phyloP scores from a whole-genome alignment of 2,113 vertebrate genomes.

The Orcinus orca region DNA sequence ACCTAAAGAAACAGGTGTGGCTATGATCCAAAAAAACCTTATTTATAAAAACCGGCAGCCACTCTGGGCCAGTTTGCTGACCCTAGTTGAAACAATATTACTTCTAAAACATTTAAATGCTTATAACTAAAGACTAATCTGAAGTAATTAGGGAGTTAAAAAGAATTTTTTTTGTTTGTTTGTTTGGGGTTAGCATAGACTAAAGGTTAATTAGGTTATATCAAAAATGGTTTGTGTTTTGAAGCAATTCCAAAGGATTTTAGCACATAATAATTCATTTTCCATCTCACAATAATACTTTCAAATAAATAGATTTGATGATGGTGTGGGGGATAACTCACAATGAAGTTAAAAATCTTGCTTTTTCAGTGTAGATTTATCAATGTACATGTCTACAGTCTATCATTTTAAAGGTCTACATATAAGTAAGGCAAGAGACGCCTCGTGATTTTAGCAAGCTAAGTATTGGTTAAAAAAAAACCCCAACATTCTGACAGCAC shows the following conservation, averaged over 20 bases:
- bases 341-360: constrained; percentile 4
- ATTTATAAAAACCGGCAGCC: not conserved
- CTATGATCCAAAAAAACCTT: not conserved
- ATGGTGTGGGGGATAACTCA: not conserved
- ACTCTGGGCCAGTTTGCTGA: not conserved
- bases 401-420: constrained; percentile 8
- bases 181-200: not conserved
- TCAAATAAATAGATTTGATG: not conserved
- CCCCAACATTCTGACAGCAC: not conserved
- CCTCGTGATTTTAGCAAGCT: not conserved
- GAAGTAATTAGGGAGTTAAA: not conserved
- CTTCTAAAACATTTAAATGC: not conserved
- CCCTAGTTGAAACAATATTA: not conserved
- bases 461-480: constrained; percentile 17
- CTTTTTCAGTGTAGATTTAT: not conserved
- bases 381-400: not conserved
- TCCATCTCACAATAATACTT: not conserved
- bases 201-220: not conserved
- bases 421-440: not conserved
- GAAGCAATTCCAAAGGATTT: constrained; percentile 13
- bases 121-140: not conserved
- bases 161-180: not conserved
- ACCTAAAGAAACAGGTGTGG: not conserved
- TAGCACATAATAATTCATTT: not conserved
- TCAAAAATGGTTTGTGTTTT: constrained; percentile 17